These are phyloP conservation scores for Aphelinus atriplicis DNA, from an alignment of 1,140 invertebrate species.

Conservation along the genomic window DNA sequence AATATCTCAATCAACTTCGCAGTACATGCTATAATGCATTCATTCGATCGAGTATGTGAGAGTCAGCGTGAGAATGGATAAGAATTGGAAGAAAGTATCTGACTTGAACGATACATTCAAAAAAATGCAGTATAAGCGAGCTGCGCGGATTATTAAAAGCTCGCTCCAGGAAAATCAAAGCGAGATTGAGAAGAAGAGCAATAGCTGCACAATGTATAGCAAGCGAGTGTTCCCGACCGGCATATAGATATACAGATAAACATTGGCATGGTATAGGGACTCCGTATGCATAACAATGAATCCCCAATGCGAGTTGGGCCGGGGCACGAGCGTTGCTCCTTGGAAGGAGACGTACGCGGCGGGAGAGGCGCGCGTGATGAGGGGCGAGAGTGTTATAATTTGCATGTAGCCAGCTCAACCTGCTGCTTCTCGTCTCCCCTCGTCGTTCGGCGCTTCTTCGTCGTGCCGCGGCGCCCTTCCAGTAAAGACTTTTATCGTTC, in stretches of 20 bases:
- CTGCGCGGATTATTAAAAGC: constrained; percentile 25
- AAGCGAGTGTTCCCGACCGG: background rate
- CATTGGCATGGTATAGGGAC: constrained; percentile 39
- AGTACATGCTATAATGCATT: no score
- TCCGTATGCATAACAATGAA: constrained; percentile 48
- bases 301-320: constrained; percentile 40
- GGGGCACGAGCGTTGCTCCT: no score
- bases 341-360: constrained; percentile 34
- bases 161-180: background rate
- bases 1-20: no score
- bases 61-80: no score
- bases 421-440: background rate
- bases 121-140: background rate
- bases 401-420: constrained; percentile 53
- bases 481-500: no score
- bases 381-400: constrained; percentile 56
- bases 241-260: constrained; percentile 37
- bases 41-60: no score
- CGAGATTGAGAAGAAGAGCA: background rate
- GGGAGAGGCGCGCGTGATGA: constrained; percentile 22
- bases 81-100: no score
- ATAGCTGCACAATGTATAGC: no score
- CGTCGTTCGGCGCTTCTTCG: no score
- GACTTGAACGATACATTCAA: no score
- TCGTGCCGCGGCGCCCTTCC: no score